Base-by-base conservation (phyloP, 2,113 vertebrate species). In the Ginglymostoma cirratum region DNA sequence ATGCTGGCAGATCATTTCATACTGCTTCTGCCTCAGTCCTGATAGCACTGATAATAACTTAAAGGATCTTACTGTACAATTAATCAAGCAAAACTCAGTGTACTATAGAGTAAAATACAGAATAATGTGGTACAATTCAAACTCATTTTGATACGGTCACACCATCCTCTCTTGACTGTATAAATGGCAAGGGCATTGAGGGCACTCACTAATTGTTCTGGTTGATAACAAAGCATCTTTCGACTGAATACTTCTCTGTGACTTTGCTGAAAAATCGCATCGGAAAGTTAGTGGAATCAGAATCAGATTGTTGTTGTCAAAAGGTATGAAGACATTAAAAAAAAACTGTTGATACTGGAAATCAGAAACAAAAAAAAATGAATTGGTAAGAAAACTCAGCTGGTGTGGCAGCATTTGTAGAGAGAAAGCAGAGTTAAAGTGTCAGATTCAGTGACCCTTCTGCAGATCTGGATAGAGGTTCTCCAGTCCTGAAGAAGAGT, bases 231-330 rank as follows among this genome's bases (percentile, higher is more conserved):
- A 55, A 96, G 48, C 67, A 96, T 65, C 94, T 78, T 96, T 78
- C 93, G 95, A 96, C 70, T 96, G 94, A 34, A 55, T 96, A 70
- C 21, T 21, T 95, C 96, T 96, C 70, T 96, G 80, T 61, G 55
- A 61, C 55, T 10, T 61, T 15, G 4, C 95, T 96, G 96, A 14
- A 96, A 27, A 61, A 61, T 61, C 87, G 86, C 92, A 96, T 19
- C 95, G 89, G 78, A 8, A 34, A 52, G 95, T 94, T 48, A 70
- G 93, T 65, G 96, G 45, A 93, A 95, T 69, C 95, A 96, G 96
- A n/a, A 96, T 96, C 15, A 96, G 61, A 69, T 30, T 96, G 34
- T 93, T 61, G 69, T 72, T 96, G 69, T 67, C 86, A 80, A 34
- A 96, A 87, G 95, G 95, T 42, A 96, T 83, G 93, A 93, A 96